Conservation (phyloP, 1,140 invertebrate genomes). For the Papilio dardanus region DNA sequence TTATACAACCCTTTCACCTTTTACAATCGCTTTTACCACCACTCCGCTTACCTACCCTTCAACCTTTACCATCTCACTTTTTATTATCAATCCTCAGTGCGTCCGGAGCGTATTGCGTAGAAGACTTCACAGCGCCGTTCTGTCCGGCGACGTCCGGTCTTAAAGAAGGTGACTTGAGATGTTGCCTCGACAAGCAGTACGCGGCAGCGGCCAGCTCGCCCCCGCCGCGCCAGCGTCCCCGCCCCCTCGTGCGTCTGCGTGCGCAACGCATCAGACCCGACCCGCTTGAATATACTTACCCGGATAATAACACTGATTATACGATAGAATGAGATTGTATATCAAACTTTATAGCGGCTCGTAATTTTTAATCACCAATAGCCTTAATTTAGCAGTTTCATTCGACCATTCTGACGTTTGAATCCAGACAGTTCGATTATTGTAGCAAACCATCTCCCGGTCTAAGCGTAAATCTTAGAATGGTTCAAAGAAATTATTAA, state of each 20-base stretch:
- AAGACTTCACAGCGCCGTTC: slow-evolving; percentile 85
- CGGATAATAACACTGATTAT: slow-evolving; percentile 1
- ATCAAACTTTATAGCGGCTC: no score
- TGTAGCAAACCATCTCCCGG: no score
- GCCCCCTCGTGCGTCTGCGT: slow-evolving; percentile 46
- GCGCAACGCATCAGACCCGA: slow-evolving; percentile 40
- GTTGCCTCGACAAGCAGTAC: slow-evolving; percentile 83
- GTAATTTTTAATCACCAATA: no score
- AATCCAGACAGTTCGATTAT: no score
- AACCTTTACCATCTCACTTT: neutral
- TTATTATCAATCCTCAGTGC: slow-evolving; percentile 72
- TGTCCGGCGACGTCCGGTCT: slow-evolving; percentile 83
- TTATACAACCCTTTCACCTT: neutral
- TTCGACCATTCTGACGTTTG: no score
- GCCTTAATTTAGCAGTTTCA: no score
- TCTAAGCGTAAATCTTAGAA: no score
- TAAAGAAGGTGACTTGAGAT: slow-evolving; percentile 85
- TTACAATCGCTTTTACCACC: neutral
- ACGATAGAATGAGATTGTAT: neutral
- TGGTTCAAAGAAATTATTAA: no score
- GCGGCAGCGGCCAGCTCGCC: slow-evolving; percentile 61
- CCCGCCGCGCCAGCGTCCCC: slow-evolving; percentile 50
- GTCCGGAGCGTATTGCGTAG: slow-evolving; percentile 86
- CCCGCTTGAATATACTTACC: slow-evolving; percentile 31
- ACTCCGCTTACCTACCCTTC: no score